These are phyloP conservation scores for Callochromis pleurospilus DNA, from an alignment of 2,113 vertebrate species.

Conservation along the genomic window DNA sequence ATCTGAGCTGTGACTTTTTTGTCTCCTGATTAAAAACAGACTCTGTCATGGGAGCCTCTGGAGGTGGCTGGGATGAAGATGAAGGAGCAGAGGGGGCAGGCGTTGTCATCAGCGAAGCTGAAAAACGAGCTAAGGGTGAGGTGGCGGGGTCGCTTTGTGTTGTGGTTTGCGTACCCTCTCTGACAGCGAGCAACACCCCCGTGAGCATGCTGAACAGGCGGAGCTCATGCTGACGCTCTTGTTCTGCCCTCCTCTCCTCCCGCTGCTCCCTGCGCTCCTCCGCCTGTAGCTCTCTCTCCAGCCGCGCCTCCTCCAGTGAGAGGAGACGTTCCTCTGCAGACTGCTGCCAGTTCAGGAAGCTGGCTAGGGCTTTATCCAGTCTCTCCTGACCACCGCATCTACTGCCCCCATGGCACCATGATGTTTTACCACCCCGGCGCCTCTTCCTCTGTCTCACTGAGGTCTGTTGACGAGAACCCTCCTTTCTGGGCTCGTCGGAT, in stretches of 20 bases:
- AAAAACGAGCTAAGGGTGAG: background rate
- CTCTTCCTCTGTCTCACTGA: slow-evolving; percentile 61
- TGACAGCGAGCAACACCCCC: slow-evolving; percentile 47
- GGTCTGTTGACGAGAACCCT: background rate
- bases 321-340: slow-evolving; percentile 76
- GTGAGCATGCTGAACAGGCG: slow-evolving; percentile 77
- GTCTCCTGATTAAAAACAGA: background rate
- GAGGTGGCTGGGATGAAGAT: background rate
- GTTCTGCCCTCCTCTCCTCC: slow-evolving; percentile 76
- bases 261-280: slow-evolving; percentile 77
- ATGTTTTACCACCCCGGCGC: slow-evolving; percentile 26
- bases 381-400: slow-evolving; percentile 42
- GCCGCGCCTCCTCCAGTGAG: slow-evolving; percentile 71
- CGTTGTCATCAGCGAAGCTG: background rate
- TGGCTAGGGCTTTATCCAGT: slow-evolving; percentile 68
- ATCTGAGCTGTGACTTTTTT: background rate
- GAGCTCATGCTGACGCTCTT: slow-evolving; percentile 77
- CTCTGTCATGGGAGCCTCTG: background rate
- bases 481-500: slow-evolving; percentile 1
- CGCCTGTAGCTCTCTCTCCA: slow-evolving; percentile 70
- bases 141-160: background rate
- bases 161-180: background rate
- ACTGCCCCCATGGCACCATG: slow-evolving; percentile 32
- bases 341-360: slow-evolving; percentile 74
- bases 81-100: background rate